phyloP scores from a whole-genome alignment of 1,140 invertebrate species.

The Meteorus sp. region DNA sequence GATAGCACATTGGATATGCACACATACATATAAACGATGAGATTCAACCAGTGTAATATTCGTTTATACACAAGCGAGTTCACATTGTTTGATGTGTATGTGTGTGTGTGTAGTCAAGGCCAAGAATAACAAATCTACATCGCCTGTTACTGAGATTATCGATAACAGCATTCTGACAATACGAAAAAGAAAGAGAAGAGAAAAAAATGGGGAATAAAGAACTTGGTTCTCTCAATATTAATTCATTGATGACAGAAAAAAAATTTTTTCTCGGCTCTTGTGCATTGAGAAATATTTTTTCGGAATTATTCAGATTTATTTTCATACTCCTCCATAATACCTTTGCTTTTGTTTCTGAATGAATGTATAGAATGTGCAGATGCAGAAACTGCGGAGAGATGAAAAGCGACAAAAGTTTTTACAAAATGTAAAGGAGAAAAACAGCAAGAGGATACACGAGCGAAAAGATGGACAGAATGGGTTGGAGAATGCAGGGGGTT shows the following conservation, averaged over 20 bases:
- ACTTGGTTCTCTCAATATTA: too few species aligned
- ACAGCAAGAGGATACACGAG: constrained; percentile 1
- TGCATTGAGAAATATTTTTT: too few species aligned
- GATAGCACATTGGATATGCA: neutral
- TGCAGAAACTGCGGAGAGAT: neutral
- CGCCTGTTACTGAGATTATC: too few species aligned
- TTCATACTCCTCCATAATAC: neutral
- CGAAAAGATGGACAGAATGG: constrained; percentile 9
- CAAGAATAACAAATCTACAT: neutral
- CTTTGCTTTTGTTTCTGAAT: neutral
- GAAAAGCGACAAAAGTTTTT: neutral
- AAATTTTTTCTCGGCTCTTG: too few species aligned
- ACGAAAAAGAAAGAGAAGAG: too few species aligned
- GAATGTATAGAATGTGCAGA: neutral
- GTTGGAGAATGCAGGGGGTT: too few species aligned
- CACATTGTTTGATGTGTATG: too few species aligned
- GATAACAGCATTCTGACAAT: too few species aligned
- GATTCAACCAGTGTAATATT: too few species aligned
- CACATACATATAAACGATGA: neutral
- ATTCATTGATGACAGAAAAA: too few species aligned
- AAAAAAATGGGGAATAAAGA: too few species aligned
- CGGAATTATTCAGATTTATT: too few species aligned
- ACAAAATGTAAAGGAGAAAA: neutral
- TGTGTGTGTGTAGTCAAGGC: neutral
- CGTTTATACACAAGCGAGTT: neutral